phyloP scores from a whole-genome alignment of 2,113 vertebrate genomes.

The Stercorarius parasiticus region DNA sequence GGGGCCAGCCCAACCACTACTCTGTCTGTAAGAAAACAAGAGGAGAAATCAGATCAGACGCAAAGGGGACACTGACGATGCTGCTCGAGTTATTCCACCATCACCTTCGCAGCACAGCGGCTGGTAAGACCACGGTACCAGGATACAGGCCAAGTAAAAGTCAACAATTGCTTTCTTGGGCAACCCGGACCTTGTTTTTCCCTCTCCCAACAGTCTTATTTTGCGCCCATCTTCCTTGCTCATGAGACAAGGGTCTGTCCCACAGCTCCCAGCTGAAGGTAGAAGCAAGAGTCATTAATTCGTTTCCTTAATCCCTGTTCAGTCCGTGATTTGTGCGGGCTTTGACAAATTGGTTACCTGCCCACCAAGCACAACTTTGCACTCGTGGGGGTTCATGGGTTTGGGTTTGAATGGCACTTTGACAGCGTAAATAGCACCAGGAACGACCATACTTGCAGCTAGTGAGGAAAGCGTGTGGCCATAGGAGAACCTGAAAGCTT shows the following conservation, averaged over 20 bases:
- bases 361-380: too few species aligned
- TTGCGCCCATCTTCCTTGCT: rapidly evolving
- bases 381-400: rapidly evolving
- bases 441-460: not conserved
- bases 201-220: not conserved
- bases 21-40: not conserved
- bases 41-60: not conserved
- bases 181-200: not conserved
- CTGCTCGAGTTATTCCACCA: not conserved
- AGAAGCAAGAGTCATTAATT: not conserved
- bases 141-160: not conserved
- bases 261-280: not conserved
- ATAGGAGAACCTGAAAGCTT: not conserved
- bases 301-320: not conserved
- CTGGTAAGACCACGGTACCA: not conserved
- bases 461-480: rapidly evolving
- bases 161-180: not conserved
- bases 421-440: not conserved
- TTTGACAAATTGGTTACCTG: not conserved
- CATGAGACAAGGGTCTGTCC: too few species aligned
- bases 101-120: not conserved
- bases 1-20: not conserved
- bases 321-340: not conserved
- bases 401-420: rapidly evolving
- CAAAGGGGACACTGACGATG: not conserved